These are phyloP conservation scores for Cosmopolites sordidus DNA, from an alignment of 2,888 invertebrate genomes.

Conservation along the genomic window DNA sequence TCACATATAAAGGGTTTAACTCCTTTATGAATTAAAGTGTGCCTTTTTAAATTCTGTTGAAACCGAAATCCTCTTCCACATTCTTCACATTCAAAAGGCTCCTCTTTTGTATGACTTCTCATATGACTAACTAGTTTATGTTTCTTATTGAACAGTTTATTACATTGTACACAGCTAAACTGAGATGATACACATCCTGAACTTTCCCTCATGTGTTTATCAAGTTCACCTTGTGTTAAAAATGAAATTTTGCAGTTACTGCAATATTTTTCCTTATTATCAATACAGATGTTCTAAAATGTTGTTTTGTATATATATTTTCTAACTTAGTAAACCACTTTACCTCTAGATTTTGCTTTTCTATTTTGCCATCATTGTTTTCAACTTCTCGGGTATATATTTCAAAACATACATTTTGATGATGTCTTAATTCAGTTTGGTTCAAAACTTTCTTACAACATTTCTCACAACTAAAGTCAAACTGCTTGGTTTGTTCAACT, in stretches of 20 bases:
- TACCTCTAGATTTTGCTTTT: too few species aligned
- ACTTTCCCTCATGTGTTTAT: constrained; percentile 13
- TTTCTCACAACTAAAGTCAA: too few species aligned
- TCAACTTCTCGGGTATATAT: too few species aligned
- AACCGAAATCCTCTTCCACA: constrained; percentile 38
- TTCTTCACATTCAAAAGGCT: constrained; percentile 43
- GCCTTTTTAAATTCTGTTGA: constrained; percentile 24
- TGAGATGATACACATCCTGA: constrained; percentile 6
- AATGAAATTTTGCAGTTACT: constrained; percentile 11
- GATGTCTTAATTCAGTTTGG: too few species aligned
- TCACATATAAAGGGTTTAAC: constrained; percentile 34
- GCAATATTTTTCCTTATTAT: too few species aligned
- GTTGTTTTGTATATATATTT: too few species aligned
- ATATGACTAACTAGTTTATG: constrained; percentile 34
- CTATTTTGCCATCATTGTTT: too few species aligned
- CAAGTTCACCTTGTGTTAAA: constrained; percentile 6
- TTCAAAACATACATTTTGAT: too few species aligned
- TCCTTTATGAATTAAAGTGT: constrained; percentile 29
- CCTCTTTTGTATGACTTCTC: constrained; percentile 44
- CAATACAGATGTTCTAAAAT: too few species aligned
- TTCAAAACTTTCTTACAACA: too few species aligned
- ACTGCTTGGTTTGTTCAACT: too few species aligned
- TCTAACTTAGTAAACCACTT: too few species aligned
- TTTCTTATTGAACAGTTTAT: constrained; percentile 34
- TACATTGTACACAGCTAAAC: constrained; percentile 27